A percentile compares a stretch with the other conserved stretches of the same genome.
These are phyloP conservation scores for Scylla paramamosain DNA, from an alignment of 1,140 invertebrate genomes.

Conservation along the genomic window DNA sequence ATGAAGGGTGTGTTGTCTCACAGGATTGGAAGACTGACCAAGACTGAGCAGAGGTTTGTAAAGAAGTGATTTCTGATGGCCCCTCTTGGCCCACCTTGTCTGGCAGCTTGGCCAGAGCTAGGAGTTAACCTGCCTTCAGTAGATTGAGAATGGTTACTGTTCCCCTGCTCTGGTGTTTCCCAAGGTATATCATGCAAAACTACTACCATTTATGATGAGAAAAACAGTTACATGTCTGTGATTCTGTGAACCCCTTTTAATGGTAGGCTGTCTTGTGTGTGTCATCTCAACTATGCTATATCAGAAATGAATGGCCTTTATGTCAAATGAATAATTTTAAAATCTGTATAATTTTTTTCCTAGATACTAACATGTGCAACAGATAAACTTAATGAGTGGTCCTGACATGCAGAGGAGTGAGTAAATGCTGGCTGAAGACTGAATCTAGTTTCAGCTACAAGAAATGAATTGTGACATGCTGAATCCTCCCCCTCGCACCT, in stretches of 20 bases:
- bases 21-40: background rate
- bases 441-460: background rate
- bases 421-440: background rate
- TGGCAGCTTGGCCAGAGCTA: background rate
- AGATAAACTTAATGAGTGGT: background rate
- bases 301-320: constrained; percentile 53
- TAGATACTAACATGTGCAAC: background rate
- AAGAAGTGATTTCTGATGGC: background rate
- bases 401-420: background rate
- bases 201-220: constrained; percentile 26
- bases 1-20: background rate
- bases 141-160: background rate
- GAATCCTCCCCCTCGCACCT: background rate
- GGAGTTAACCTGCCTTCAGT: background rate
- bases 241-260: constrained; percentile 46
- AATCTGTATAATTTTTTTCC: background rate
- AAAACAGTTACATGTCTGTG: constrained; percentile 38
- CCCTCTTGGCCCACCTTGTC: background rate
- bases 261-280: constrained; percentile 56
- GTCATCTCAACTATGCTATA: constrained; percentile 60
- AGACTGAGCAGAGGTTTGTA: background rate
- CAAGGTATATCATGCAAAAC: constrained; percentile 3
- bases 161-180: constrained; percentile 25
- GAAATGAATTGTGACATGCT: background rate
- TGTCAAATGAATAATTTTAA: constrained; percentile 34